Evolutionary conservation across 2,113 vertebrate species (phyloP), one percentile per base, ranked within the genome.

Genomic region (Aegithalos caudatus): DNA sequence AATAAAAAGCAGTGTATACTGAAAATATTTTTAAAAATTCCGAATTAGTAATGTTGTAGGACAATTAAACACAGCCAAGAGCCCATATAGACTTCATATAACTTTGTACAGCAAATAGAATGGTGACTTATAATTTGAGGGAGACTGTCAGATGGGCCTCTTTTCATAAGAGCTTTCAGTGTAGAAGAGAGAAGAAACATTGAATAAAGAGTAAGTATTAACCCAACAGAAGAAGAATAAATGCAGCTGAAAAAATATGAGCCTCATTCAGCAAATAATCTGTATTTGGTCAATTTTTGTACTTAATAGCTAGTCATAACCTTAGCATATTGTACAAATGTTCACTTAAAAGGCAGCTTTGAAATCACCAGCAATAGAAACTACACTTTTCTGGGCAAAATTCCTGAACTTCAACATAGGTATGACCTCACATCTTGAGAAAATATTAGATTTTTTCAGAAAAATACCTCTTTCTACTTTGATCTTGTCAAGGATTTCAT

Each of bases 401-500:
- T 22, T 87, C 47, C 38, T 77, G 31, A 85, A 94, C 53, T 83
- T 31, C 58, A 84, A 78, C 27, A 83, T 14, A 74, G 57, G 10
- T 82, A 92, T 29, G 88, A 76, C 28, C 84, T 87, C 67, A 66
- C 28, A 72, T 79, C 22, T 67, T 57, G n/a, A 96, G 88, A 97
- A 97, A 97, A 85, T 14, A 9, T 29, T 22, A 35, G 74, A 23
- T 94, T 95, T 89, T 81, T 81, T 95, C 69, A 78, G 25, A 72
- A 92, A 94, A 96, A 94, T 98, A 99, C 99, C 98, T 98, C 98
- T 98, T 97, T 99, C 99, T 12, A 90, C 90, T 95, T 98, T 98
- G 94, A 99, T 95, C 95, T 98, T 98, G 96, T 99, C 98, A 74
- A 99, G 98, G 97, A 99, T 98, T 97, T 98, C 97, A 87, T 96